Conservation (phyloP, 1,140 invertebrate species). For the Heliothis subflexa region DNA sequence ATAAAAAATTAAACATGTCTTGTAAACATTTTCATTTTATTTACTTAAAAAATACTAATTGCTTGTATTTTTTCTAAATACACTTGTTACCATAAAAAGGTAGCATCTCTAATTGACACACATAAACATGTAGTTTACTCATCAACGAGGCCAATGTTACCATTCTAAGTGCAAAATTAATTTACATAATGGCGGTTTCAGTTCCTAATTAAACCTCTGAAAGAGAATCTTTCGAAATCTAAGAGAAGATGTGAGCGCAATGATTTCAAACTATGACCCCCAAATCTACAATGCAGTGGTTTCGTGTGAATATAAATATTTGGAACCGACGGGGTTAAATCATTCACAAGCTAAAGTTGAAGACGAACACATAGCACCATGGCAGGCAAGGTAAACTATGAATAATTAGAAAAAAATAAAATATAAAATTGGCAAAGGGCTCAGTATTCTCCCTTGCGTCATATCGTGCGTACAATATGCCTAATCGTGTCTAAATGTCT, state of each 20-base stretch:
- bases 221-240: conserved; percentile 49
- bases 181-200: conserved; percentile 54
- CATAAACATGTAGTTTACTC: conserved; percentile 35
- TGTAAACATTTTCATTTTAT: too few species aligned
- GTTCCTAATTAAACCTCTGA: conserved; percentile 58
- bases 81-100: conserved; percentile 6
- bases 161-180: conserved; percentile 48
- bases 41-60: too few species aligned
- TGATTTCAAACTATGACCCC: conserved; percentile 61
- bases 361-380: conserved; percentile 65
- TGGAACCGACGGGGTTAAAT: conserved; percentile 33
- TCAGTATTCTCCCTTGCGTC: background rate
- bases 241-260: conserved; percentile 46
- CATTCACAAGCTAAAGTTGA: conserved; percentile 54
- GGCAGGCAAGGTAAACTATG: conserved; percentile 70
- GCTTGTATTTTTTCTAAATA: background rate
- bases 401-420: background rate
- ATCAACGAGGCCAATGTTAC: conserved; percentile 45
- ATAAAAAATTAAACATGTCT: too few species aligned
- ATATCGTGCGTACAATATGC: background rate
- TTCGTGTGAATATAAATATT: conserved; percentile 62
- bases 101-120: conserved; percentile 35
- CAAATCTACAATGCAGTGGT: conserved; percentile 55
- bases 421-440: background rate
- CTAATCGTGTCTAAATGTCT: conserved; percentile 21